Conservation (phyloP, 2,888 invertebrate genomes). For the Acanthosepion pharaonis region DNA sequence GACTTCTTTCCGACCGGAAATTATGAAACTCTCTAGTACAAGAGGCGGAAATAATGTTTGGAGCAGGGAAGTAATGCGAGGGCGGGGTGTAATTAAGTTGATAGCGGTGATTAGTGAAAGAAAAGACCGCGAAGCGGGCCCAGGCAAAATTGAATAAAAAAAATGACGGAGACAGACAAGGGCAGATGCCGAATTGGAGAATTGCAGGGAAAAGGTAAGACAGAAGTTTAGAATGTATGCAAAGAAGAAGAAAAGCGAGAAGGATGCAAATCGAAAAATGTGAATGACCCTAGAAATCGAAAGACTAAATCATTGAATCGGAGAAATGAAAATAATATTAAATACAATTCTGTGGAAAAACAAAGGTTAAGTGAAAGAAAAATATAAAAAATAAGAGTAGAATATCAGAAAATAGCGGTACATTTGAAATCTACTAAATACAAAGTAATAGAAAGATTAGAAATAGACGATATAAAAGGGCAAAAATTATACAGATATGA, state of each 20-base stretch:
- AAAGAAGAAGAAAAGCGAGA: neutral
- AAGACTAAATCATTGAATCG: neutral
- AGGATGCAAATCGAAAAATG: neutral
- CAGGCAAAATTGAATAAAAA: neutral
- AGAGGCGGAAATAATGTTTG: conserved; percentile 23
- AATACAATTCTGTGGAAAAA: no score
- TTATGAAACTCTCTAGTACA: conserved; percentile 33
- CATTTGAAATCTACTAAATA: no score
- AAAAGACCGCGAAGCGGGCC: neutral
- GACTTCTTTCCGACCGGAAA: conserved; percentile 23
- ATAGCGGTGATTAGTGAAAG: conserved; percentile 33
- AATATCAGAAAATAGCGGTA: no score
- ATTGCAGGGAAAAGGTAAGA: neutral
- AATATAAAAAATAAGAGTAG: no score
- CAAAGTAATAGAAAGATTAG: no score
- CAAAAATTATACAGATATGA: no score
- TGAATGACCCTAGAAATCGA: neutral
- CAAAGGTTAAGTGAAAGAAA: no score
- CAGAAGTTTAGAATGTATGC: neutral
- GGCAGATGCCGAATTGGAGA: neutral
- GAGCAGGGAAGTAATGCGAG: conserved; percentile 3
- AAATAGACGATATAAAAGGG: no score
- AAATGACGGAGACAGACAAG: neutral
- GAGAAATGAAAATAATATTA: no score
- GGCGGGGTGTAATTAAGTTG: neutral